These are phyloP conservation scores for Meganola albula DNA, from an alignment of 2,888 invertebrate species.

Conservation along the genomic window DNA sequence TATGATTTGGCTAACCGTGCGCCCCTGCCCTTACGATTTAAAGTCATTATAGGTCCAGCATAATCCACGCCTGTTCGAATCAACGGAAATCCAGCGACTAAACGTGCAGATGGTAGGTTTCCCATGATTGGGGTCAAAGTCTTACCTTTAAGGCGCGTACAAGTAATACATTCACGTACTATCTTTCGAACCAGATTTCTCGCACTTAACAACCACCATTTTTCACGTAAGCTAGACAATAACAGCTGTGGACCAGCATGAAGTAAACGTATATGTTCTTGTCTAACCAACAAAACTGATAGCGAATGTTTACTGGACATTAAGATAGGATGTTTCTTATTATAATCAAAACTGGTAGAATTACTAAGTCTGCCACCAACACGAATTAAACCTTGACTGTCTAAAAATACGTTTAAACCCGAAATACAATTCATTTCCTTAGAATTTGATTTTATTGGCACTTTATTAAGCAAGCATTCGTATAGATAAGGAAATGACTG, in stretches of 20 bases:
- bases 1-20: too few species aligned
- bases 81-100: conserved; percentile 5
- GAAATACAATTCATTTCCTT: conserved; percentile 2
- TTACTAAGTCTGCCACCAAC: too few species aligned
- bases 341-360: too few species aligned
- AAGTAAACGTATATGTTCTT: conserved; percentile 5
- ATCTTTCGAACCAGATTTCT: conserved; percentile 2
- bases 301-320: conserved; percentile 2
- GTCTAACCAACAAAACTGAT: conserved; percentile 1
- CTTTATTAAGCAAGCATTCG: background rate
- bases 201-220: conserved; percentile 2
- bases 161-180: conserved; percentile 4
- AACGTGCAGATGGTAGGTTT: conserved; percentile 2
- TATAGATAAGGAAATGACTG: conserved; percentile 1
- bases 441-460: background rate
- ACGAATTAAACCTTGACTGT: too few species aligned
- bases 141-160: conserved; percentile 5
- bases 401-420: conserved; percentile 2
- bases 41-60: conserved; percentile 7
- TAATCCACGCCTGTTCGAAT: conserved; percentile 6
- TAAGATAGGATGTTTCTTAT: background rate
- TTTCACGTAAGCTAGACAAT: conserved; percentile 1
- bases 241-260: conserved; percentile 5
- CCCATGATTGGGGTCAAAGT: conserved; percentile 7
- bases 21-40: conserved; percentile 4